Conservation (phyloP, 2,888 invertebrate species). For the Troglohyphantes excavatus region DNA sequence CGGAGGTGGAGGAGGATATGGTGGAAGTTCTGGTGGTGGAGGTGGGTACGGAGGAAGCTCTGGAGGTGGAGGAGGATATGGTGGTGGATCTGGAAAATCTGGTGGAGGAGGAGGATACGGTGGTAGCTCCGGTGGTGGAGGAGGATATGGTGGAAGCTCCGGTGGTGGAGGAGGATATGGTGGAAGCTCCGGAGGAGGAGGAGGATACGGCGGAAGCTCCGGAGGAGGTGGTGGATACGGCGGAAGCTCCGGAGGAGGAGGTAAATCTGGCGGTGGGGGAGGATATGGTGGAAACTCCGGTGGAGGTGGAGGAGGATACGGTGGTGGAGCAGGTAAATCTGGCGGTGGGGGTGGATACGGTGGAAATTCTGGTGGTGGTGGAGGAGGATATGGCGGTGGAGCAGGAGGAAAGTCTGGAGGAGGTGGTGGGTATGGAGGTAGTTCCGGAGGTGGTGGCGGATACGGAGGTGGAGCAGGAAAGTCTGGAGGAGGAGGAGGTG, state of each 20-base stretch:
- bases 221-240: slow-evolving; percentile 52
- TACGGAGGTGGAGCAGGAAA: slow-evolving; percentile 82
- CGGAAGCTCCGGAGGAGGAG: slow-evolving; percentile 45
- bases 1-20: slow-evolving; percentile 61
- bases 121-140: slow-evolving; percentile 57
- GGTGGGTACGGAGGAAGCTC: slow-evolving; percentile 29
- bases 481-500: slow-evolving; percentile 55
- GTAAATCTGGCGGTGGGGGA: slow-evolving; percentile 46
- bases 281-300: slow-evolving; percentile 49
- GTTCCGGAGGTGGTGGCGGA: slow-evolving; percentile 85
- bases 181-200: slow-evolving; percentile 38
- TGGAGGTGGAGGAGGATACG: slow-evolving; percentile 67
- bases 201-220: slow-evolving; percentile 54
- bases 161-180: slow-evolving; percentile 56
- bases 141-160: slow-evolving; percentile 56
- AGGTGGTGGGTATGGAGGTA: slow-evolving; percentile 87
- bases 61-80: slow-evolving; percentile 52
- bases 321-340: slow-evolving; percentile 88
- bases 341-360: slow-evolving; percentile 83
- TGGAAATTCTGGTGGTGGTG: slow-evolving; percentile 13
- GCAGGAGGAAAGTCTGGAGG: slow-evolving; percentile 81
- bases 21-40: slow-evolving; percentile 52
- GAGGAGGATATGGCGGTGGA: not conserved
- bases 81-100: slow-evolving; percentile 19
- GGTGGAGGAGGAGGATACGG: slow-evolving; percentile 58